phyloP scores from a whole-genome alignment of 2,113 vertebrate species.

The Micronycteris hirsuta region DNA sequence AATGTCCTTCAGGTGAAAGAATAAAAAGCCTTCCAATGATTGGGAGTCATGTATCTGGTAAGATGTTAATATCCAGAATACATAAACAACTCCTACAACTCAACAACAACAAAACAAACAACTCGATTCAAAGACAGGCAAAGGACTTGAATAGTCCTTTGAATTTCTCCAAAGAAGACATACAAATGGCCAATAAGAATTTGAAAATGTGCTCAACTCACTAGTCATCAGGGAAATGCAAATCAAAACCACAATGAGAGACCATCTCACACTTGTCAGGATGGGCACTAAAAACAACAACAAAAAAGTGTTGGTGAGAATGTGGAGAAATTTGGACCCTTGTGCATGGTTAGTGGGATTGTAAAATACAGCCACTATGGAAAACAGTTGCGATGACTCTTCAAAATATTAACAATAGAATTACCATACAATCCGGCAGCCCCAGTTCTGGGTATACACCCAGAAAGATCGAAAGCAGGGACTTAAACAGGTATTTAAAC shows the following conservation, averaged over 20 bases:
- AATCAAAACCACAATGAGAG: not conserved
- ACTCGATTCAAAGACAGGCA: not conserved
- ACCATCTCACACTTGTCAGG: not conserved
- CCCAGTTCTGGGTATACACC: not conserved
- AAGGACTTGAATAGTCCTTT: not conserved
- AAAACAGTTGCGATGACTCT: not conserved
- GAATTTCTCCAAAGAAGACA: not conserved
- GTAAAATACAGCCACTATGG: not conserved
- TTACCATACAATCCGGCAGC: not conserved
- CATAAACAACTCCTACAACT: not conserved
- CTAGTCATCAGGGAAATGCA: not conserved
- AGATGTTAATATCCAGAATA: not conserved
- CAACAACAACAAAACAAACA: not conserved
- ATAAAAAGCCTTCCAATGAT: not conserved
- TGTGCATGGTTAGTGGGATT: not conserved
- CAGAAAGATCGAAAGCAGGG: not conserved
- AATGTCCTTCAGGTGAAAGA: too few species aligned
- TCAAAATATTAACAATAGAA: not conserved
- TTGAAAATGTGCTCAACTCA: not conserved
- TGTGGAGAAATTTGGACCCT: not conserved
- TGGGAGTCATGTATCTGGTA: not conserved
- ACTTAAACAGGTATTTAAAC: not conserved
- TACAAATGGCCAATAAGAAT: not conserved
- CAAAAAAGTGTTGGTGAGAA: not conserved
- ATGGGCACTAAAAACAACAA: not conserved